These are phyloP conservation scores for Etia nguti DNA, from an alignment of 2,113 vertebrate species.

Conservation along the genomic window DNA sequence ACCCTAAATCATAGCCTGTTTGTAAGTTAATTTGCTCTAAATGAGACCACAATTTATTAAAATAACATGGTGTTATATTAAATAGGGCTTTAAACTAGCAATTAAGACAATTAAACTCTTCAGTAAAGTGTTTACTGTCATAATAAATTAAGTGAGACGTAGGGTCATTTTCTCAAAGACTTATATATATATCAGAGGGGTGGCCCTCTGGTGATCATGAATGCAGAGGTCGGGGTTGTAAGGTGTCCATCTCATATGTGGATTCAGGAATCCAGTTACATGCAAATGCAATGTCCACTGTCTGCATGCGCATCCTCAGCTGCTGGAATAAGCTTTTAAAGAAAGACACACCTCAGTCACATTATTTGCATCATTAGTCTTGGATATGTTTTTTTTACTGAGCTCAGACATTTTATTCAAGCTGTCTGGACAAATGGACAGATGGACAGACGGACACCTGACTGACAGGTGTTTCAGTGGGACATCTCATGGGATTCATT, in stretches of 20 bases:
- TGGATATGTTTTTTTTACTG: neutral
- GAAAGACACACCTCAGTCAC: neutral
- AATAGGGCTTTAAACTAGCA: neutral
- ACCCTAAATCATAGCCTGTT: neutral
- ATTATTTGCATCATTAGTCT: neutral
- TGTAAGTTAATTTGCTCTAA: neutral
- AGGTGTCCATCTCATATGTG: neutral
- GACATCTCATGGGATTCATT: slow-evolving; percentile 41
- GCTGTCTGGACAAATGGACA: neutral
- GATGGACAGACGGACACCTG: neutral
- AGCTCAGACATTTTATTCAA: neutral
- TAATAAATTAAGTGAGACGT: neutral
- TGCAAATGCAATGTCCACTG: neutral
- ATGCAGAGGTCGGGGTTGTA: neutral
- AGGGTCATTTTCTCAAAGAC: neutral
- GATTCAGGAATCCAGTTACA: neutral
- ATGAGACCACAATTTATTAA: neutral
- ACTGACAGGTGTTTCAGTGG: neutral
- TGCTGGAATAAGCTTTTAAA: neutral
- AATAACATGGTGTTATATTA: neutral
- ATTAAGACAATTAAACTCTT: neutral
- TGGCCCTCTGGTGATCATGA: neutral
- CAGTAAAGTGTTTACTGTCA: neutral
- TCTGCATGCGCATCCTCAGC: neutral
- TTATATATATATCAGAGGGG: neutral